A percentile compares a stretch with the other conserved stretches of the same genome.
phyloP scores from a whole-genome alignment of 2,113 vertebrate species.

The Lophius piscatorius region DNA sequence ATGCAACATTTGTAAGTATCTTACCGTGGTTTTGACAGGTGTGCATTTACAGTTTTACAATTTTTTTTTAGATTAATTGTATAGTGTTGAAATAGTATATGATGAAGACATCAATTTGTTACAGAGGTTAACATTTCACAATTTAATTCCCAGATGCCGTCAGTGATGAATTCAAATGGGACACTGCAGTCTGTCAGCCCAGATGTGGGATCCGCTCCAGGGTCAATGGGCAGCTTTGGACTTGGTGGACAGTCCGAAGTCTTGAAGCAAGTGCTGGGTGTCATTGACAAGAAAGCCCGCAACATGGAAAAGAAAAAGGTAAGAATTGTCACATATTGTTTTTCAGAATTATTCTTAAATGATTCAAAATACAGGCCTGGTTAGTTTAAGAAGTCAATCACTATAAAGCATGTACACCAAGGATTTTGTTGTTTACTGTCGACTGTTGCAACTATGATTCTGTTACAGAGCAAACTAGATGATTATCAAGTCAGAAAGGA shows the following conservation, averaged over 20 bases:
- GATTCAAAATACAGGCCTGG: no score
- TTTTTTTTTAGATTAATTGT: no score
- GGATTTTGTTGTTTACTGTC: background rate
- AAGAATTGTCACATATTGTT: conserved; percentile 9
- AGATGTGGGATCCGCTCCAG: conserved; percentile 83
- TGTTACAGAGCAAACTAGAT: conserved; percentile 89
- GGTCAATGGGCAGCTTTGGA: conserved; percentile 67
- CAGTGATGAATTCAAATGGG: conserved; percentile 89
- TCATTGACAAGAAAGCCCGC: conserved; percentile 95
- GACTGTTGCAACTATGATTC: background rate
- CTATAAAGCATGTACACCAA: no score
- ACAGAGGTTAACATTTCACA: background rate
- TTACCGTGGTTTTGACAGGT: no score
- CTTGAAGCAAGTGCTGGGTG: conserved; percentile 92
- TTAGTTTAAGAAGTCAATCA: no score
- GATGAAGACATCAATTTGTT: background rate
- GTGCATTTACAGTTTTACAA: no score
- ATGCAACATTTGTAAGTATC: no score
- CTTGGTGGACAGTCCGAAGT: conserved; percentile 82
- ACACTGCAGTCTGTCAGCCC: conserved; percentile 80
- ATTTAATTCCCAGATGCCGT: conserved; percentile 86
- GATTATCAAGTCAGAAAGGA: conserved; percentile 93
- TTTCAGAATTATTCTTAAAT: background rate
- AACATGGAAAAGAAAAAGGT: conserved; percentile 99
- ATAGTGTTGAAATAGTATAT: no score